Evolutionary conservation across 2,113 vertebrate genomes (phyloP), one percentile per base, ranked within the genome.

Genomic region (Cavia porcellus): DNA sequence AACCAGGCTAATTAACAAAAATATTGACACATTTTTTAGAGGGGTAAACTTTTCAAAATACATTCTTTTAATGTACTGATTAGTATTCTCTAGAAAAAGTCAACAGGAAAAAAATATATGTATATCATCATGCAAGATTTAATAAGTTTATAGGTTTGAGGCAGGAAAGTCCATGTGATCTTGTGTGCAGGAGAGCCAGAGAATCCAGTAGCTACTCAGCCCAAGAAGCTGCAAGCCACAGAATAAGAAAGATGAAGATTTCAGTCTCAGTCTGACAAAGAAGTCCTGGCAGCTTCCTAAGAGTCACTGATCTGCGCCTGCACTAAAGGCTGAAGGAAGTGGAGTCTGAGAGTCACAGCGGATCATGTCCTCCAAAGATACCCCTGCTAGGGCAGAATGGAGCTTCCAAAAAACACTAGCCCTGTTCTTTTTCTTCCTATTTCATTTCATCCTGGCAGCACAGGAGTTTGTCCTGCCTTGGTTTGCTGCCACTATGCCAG

Each of bases 391-490:
- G 45, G 45, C 45, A 50, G 45, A 17, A 79, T 79, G 45, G 75
- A 50, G 75, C 45, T 50, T 15, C 70, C 75, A 79, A 30, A 77
- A 30, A 2, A 8, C 13, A 30, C 45, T 13, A 79, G 45, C 28
- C 8, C 55, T 45, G 13, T 30, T 32, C 42, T 79, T 25, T 25
- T 45, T 8, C 14, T 79, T 45, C 12, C 11, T 28, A 15, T 28
- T 50, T 77, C 45, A 30, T 28, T 28, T 79, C 28, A 50, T 7
- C 45, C 45, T 50, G 45, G 75, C 75, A 47, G 45, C 45, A 79
- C 0, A 3, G 75, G 30, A 47, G 45, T 25, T 8, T 0, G 14
- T 50, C 45, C 14, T 13, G 1, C 38, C 45, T 74, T 0, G 2
- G 42, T 25, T 45, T 75, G 4, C 22, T 2, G 2, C 5, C 35